These are phyloP conservation scores for Acanthornis magna DNA, from an alignment of 2,797 vertebrate genomes.

Conservation along the genomic window DNA sequence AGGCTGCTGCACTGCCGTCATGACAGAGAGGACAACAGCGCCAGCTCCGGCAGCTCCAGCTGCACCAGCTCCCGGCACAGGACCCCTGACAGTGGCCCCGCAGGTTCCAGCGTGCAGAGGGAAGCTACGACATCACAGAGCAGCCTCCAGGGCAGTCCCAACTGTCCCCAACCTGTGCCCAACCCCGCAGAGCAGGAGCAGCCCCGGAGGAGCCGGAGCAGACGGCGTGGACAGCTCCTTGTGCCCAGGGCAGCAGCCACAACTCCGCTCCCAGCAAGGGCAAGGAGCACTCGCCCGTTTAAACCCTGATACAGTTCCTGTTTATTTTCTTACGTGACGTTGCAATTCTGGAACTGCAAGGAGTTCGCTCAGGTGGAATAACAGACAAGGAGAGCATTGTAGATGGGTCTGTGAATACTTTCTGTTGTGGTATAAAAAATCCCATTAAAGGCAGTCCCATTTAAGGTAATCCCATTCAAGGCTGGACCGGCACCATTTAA, in stretches of 20 bases:
- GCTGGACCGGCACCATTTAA: too few relatives aligned
- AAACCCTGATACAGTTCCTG: not conserved
- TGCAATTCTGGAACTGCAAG: not conserved
- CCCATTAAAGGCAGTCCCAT: too few relatives aligned
- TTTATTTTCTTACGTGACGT: not conserved
- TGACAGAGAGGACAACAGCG: too few relatives aligned
- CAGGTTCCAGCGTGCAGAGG: not conserved
- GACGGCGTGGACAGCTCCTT: not conserved
- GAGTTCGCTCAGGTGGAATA: not conserved
- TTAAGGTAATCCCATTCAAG: too few relatives aligned
- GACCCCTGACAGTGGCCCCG: too few relatives aligned
- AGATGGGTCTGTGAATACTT: too few relatives aligned
- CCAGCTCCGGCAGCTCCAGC: not conserved
- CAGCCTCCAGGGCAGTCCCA: accelerated
- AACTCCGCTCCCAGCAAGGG: not conserved
- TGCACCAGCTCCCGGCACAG: not conserved
- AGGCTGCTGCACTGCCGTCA: not conserved
- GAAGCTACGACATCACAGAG: not conserved
- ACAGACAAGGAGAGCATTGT: not conserved
- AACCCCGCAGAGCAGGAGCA: accelerated
- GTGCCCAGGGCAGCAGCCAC: not conserved
- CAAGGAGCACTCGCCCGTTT: not conserved
- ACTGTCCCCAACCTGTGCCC: too few relatives aligned
- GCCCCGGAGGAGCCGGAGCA: not conserved
- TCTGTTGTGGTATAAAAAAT: too few relatives aligned